A percentile compares a stretch with the other conserved stretches of the same genome.
Evolutionary conservation across 92 coral and sea anemone genomes (phyloP).

Genomic region (Porites evermanni): DNA sequence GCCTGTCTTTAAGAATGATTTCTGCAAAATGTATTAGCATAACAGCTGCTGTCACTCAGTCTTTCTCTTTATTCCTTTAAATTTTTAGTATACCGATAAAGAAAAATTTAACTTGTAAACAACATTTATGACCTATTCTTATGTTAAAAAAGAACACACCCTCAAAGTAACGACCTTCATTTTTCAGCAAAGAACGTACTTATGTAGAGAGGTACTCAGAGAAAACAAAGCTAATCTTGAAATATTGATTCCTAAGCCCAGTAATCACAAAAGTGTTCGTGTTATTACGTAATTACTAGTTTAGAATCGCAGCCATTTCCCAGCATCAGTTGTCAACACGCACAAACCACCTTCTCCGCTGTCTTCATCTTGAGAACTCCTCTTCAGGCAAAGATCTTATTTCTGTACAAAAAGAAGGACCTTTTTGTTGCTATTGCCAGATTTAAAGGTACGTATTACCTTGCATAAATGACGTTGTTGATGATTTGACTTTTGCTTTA

Average conservation of each 20-base stretch:
- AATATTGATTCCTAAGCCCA: neutral
- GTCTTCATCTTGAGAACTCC: no score
- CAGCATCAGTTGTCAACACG: no score
- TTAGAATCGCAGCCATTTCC: no score
- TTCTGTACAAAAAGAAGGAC: no score
- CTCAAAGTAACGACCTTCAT: neutral
- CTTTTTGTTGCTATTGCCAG: no score
- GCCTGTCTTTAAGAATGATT: neutral
- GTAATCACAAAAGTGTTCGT: neutral
- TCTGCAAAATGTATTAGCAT: neutral
- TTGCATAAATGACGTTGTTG: no score
- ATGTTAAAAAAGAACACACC: neutral
- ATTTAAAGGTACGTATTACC: no score
- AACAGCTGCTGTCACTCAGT: neutral
- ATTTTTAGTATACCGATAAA: neutral
- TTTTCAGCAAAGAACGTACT: neutral
- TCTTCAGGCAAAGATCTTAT: no score
- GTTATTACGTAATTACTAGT: no score
- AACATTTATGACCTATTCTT: neutral
- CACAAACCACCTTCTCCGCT: no score
- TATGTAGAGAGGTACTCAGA: neutral
- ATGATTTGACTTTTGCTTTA: no score
- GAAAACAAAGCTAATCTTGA: neutral
- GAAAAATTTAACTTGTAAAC: neutral
- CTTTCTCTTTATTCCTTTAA: neutral